These are phyloP conservation scores for Myiotriccus ornatus DNA, from an alignment of 2,797 vertebrate species.

Conservation along the genomic window DNA sequence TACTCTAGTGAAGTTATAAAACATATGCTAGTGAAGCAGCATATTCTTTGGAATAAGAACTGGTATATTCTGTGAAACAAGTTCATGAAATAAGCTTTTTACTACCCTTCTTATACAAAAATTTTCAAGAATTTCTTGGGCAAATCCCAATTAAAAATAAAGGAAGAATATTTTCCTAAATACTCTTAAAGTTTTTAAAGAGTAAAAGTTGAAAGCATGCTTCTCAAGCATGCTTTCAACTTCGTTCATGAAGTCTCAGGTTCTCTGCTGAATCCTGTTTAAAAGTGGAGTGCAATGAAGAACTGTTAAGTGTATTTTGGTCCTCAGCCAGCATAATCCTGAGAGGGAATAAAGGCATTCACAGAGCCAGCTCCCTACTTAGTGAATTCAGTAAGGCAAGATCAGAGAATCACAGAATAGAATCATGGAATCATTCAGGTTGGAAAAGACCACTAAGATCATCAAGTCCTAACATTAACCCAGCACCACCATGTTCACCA, in stretches of 20 bases:
- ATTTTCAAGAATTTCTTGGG: not conserved
- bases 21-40: slow-evolving; percentile 9
- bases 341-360: not conserved
- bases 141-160: not conserved
- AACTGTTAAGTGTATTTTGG: not conserved
- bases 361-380: not conserved
- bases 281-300: not conserved
- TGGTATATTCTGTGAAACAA: not conserved
- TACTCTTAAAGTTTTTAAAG: too few species aligned
- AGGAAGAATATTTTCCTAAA: not conserved
- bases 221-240: not conserved
- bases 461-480: not conserved
- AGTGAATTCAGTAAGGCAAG: not conserved
- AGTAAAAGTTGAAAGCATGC: too few species aligned
- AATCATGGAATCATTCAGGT: fast-evolving
- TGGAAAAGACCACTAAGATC: not conserved
- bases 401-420: not conserved
- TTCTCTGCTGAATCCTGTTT: not conserved
- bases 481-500: not conserved
- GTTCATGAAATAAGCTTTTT: slow-evolving; percentile 12
- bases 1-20: slow-evolving; percentile 31
- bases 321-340: not conserved
- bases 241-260: not conserved
- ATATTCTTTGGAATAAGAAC: not conserved
- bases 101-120: not conserved